A percentile compares a stretch with the other conserved stretches of the same genome.
phyloP scores from a whole-genome alignment of 2,797 vertebrate species.

The Sciurus vulgaris region DNA sequence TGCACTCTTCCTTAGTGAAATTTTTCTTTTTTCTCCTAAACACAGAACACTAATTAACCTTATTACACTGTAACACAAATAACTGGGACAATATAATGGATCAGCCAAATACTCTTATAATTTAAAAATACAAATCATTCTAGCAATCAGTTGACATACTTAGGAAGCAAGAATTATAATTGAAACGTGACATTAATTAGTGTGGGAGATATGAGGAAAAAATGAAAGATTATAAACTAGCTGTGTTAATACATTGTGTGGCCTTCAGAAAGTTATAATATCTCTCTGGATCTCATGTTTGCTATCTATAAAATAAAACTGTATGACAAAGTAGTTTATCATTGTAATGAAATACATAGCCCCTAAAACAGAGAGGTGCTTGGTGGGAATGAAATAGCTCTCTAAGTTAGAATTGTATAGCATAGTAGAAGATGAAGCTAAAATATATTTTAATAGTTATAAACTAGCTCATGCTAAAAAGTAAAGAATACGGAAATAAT shows the following conservation, averaged over 20 bases:
- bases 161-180: constrained; percentile 66
- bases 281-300: background rate
- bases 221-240: constrained; percentile 41
- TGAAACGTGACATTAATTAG: constrained; percentile 75
- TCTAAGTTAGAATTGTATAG: background rate
- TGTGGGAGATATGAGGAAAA: constrained; percentile 23
- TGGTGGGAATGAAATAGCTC: background rate
- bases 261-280: constrained; percentile 53
- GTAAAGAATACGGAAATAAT: background rate
- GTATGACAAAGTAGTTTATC: background rate
- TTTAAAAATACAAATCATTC: constrained; percentile 56
- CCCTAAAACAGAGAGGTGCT: background rate
- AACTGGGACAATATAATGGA: constrained; percentile 59
- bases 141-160: constrained; percentile 46
- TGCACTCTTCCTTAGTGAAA: constrained; percentile 38
- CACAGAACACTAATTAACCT: constrained; percentile 71
- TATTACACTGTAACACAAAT: constrained; percentile 53
- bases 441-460: constrained; percentile 15
- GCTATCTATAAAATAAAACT: background rate
- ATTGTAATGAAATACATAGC: background rate
- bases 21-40: constrained; percentile 42
- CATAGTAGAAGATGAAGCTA: background rate
- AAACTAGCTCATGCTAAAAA: constrained; percentile 21
- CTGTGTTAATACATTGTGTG: constrained; percentile 63
- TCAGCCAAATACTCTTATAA: constrained; percentile 63